Evolutionary conservation across 2,113 vertebrate genomes (phyloP).

Genomic region (Chrysemys picta): DNA sequence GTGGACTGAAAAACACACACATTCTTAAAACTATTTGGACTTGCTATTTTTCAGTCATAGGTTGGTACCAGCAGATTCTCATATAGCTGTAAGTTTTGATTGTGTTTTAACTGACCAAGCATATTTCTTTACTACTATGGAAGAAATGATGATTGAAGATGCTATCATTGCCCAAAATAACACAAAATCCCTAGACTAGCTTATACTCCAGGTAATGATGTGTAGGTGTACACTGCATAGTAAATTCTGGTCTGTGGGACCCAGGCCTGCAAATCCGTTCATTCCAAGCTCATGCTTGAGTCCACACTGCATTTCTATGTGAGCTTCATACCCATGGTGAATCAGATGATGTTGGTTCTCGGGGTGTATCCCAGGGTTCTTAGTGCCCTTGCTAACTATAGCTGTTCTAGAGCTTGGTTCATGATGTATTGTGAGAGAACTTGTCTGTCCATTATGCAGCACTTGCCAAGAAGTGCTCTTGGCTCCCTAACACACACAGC

Average conservation of each 20-base stretch:
- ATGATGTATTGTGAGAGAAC: background rate
- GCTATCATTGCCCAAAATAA: background rate
- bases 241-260: background rate
- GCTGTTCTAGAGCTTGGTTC: background rate
- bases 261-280: background rate
- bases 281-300: background rate
- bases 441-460: background rate
- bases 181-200: background rate
- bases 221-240: background rate
- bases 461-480: background rate
- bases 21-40: background rate
- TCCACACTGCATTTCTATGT: background rate
- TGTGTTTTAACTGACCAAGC: background rate
- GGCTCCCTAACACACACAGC: background rate
- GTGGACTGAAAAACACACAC: background rate
- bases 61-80: background rate
- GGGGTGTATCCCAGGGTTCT: background rate
- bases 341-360: background rate
- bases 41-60: background rate
- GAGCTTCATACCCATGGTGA: background rate
- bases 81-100: background rate
- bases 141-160: background rate
- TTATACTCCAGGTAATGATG: background rate
- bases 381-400: background rate
- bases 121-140: background rate